These are phyloP conservation scores for Drosophila anomelani DNA, from an alignment of 2,888 invertebrate species.

Conservation along the genomic window DNA sequence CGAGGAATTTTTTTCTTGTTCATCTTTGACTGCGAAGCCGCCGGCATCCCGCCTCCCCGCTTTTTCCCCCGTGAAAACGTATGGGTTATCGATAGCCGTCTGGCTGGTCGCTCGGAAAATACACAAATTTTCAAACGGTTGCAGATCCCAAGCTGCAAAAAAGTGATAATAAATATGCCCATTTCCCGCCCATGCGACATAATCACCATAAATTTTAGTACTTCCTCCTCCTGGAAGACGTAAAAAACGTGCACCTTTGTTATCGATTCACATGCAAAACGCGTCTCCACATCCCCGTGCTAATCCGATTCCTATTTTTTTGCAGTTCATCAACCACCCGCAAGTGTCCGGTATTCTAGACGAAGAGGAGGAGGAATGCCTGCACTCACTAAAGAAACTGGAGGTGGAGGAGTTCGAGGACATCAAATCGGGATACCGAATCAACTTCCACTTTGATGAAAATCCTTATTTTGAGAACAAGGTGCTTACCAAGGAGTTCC, in stretches of 20 bases:
- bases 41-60: slow-evolving; percentile 75
- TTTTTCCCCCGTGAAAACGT: slow-evolving; percentile 49
- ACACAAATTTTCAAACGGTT: background rate
- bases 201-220: background rate
- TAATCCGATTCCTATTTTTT: slow-evolving; percentile 22
- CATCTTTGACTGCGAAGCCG: slow-evolving; percentile 63
- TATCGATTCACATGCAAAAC: slow-evolving; percentile 28
- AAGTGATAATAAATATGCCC: background rate
- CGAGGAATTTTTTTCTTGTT: slow-evolving; percentile 72
- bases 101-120: slow-evolving; percentile 17
- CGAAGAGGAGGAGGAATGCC: slow-evolving; percentile 93
- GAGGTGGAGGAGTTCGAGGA: slow-evolving; percentile 95
- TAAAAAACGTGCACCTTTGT: slow-evolving; percentile 8
- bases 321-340: slow-evolving; percentile 92
- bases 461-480: slow-evolving; percentile 94
- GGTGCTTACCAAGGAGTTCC: slow-evolving; percentile 91
- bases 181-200: too few species aligned
- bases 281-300: background rate
- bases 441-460: slow-evolving; percentile 91
- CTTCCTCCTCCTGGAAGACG: background rate
- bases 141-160: background rate
- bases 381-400: slow-evolving; percentile 89
- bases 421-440: slow-evolving; percentile 92
- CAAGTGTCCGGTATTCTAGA: slow-evolving; percentile 92
- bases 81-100: slow-evolving; percentile 63